Evolutionary conservation across 2,888 invertebrate species (phyloP).

Genomic region (Megamerina dolium): DNA sequence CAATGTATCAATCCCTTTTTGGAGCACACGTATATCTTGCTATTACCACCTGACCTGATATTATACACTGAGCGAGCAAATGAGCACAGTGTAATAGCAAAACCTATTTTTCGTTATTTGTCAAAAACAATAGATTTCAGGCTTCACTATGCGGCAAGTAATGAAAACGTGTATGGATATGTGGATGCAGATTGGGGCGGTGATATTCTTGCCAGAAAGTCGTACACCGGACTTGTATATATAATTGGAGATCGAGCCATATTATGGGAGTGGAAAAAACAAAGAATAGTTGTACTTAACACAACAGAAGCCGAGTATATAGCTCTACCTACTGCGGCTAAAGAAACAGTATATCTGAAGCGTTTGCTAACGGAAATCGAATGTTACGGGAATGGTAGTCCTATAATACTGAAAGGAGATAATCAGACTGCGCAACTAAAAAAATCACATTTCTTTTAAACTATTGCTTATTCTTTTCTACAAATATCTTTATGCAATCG

Average conservation of each 20-base stretch:
- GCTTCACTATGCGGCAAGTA: background rate
- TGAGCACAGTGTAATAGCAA: constrained; percentile 17
- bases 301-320: too few species aligned
- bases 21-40: constrained; percentile 14
- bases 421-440: too few species aligned
- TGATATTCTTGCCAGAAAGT: too few species aligned
- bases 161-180: background rate
- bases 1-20: constrained; percentile 14
- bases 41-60: constrained; percentile 16
- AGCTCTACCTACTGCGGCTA: background rate
- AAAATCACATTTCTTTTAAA: too few species aligned
- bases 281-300: background rate
- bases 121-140: background rate
- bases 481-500: too few species aligned
- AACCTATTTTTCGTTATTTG: background rate
- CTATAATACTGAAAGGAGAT: too few species aligned
- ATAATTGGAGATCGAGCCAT: too few species aligned
- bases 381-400: too few species aligned
- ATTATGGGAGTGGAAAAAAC: constrained; percentile 2
- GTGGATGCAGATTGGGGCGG: background rate
- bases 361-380: background rate
- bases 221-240: too few species aligned
- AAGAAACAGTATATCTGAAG: background rate
- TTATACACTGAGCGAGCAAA: constrained; percentile 14
- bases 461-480: too few species aligned